Conservation (phyloP, 2,797 vertebrate species). For the Macrochelys suwanniensis region DNA sequence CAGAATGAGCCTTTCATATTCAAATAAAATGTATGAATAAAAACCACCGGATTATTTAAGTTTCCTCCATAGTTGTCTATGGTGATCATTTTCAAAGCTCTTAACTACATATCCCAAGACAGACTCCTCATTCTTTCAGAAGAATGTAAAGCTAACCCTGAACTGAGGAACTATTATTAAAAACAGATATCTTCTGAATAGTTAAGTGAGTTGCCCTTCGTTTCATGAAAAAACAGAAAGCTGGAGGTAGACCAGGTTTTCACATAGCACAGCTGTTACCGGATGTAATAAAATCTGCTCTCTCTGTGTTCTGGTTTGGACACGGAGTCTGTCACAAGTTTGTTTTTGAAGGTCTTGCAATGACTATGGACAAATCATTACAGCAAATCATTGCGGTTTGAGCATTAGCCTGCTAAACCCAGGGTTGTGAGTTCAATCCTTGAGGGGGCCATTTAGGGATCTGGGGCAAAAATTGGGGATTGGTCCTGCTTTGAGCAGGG, state of each 20-base stretch:
- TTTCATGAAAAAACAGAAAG: neutral
- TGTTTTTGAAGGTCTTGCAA: neutral
- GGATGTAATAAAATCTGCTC: neutral
- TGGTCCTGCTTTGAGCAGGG: too few species aligned
- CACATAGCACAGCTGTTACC: neutral
- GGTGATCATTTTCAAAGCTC: neutral
- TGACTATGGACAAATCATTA: neutral
- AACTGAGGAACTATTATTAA: neutral
- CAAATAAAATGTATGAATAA: neutral
- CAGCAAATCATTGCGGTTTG: neutral
- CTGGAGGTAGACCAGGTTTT: neutral
- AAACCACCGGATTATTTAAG: neutral
- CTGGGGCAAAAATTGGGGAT: too few species aligned
- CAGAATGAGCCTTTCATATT: neutral
- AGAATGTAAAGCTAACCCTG: neutral
- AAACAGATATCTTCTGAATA: neutral
- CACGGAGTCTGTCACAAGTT: neutral
- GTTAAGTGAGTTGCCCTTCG: neutral
- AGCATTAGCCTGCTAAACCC: too few species aligned
- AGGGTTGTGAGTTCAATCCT: too few species aligned
- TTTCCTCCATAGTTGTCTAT: neutral
- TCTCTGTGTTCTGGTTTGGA: neutral
- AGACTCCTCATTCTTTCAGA: neutral
- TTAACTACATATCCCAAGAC: neutral
- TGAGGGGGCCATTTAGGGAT: too few species aligned